Evolutionary conservation across 2,888 invertebrate species (phyloP).

Genomic region (Drosophila picticornis): DNA sequence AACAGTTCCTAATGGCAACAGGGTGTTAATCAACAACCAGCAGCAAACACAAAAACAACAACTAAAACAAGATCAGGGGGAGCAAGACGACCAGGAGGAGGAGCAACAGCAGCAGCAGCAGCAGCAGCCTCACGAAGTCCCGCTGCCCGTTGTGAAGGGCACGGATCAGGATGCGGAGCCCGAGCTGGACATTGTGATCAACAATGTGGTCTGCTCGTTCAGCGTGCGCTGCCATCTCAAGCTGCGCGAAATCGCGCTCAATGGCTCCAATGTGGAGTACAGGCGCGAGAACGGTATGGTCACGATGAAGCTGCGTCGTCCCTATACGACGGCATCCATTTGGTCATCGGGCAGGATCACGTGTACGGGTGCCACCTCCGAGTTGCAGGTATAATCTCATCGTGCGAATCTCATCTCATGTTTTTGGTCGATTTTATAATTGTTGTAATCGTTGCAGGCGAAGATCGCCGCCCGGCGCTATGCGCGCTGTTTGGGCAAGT

Average conservation of each 20-base stretch:
- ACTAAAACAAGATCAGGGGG: constrained; percentile 83
- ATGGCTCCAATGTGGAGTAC: constrained; percentile 97
- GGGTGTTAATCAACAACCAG: constrained; percentile 3
- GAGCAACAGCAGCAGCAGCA: constrained; percentile 1
- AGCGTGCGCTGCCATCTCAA: constrained; percentile 98
- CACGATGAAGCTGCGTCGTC: constrained; percentile 98
- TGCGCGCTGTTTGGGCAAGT: constrained; percentile 91
- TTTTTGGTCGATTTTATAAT: not conserved
- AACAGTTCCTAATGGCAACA: constrained; percentile 15
- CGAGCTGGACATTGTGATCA: constrained; percentile 97
- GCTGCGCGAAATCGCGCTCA: constrained; percentile 96
- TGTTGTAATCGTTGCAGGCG: constrained; percentile 85
- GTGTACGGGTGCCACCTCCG: constrained; percentile 72
- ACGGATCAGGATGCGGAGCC: constrained; percentile 87
- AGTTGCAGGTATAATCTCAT: constrained; percentile 23
- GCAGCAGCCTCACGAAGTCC: constrained; percentile 85
- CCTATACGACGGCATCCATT: constrained; percentile 98
- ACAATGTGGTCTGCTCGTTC: constrained; percentile 90
- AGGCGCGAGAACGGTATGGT: constrained; percentile 98
- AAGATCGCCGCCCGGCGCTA: constrained; percentile 86
- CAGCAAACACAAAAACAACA: constrained; percentile 22
- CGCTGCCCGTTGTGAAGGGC: constrained; percentile 84
- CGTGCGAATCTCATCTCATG: not conserved
- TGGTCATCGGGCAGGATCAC: constrained; percentile 99
- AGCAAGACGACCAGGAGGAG: constrained; percentile 83